Evolutionary conservation across 2,797 vertebrate species (phyloP), one percentile per base, ranked within the genome.

Genomic region (Muscicapa striata): DNA sequence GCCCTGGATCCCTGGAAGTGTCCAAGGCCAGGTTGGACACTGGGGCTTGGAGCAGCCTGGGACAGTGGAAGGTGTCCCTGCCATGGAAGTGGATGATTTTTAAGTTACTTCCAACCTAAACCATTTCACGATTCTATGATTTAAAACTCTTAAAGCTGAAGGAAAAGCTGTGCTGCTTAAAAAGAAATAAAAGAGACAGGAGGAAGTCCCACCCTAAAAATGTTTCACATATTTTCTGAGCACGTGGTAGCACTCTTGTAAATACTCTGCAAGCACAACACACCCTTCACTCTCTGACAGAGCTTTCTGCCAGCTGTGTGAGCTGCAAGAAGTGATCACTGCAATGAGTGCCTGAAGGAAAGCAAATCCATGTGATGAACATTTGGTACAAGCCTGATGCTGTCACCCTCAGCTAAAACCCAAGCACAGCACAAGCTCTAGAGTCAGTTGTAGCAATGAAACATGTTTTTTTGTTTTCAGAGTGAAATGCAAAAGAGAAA

Each of bases 391-490:
- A 14, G 59, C 64, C n/a, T 61, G 34, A 3, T 0, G 3, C 70
- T 32, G 40, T 4, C 32, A n/a, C 6, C 40, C 79, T 5, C 1
- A 29, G 7, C 29, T n/a, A 34, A 15, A 22, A 41, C 22, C 27
- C 1, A 40, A 26, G 13, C 0, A 12, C 12, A 27, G 29, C 41
- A 19, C 8, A 0, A 64, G 26, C 13, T 64, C 62, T 24, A 2
- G 18, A 4, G 36, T 7, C 57, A 29, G 20, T 0, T 11, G 3
- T 1, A 1, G 1, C 13, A 69, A 84, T 8, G 3, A 0, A 1
- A 1, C 5, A n/a, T 46, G 7, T 43, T 43, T 41, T 30, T 6
- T 30, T 38, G 4, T 9, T 22, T 15, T 4, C 7, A 27, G 49
- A 1, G 70, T 38, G 74, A 68, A 66, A 78, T 0, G 10, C 10